phyloP scores from a whole-genome alignment of 2,113 vertebrate species.

The Vombatus ursinus region DNA sequence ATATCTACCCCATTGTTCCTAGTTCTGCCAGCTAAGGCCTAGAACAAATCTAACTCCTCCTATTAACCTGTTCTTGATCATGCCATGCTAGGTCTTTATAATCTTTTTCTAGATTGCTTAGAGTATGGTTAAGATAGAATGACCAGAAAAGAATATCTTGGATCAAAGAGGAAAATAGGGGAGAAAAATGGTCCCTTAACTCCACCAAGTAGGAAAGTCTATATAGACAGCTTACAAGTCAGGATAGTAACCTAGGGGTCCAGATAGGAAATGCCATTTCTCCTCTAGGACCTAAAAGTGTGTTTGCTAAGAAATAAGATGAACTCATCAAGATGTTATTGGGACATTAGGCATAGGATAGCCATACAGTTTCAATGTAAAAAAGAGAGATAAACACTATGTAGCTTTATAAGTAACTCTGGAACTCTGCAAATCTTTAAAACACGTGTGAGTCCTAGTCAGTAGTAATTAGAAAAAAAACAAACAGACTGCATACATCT shows the following conservation, averaged over 20 bases:
- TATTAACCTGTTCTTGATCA: not conserved
- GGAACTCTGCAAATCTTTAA: not conserved
- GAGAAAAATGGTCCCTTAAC: not conserved
- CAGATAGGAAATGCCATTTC: not conserved
- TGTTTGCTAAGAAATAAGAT: not conserved
- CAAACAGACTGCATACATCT: not conserved
- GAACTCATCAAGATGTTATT: not conserved
- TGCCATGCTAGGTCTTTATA: not conserved
- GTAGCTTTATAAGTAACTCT: conserved; percentile 1
- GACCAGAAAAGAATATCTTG: too few species aligned
- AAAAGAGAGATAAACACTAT: conserved; percentile 31
- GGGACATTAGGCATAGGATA: not conserved
- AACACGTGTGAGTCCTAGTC: conserved; percentile 5
- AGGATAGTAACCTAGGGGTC: not conserved
- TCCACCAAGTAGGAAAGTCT: not conserved
- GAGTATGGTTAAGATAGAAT: not conserved
- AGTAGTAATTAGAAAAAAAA: conserved; percentile 45
- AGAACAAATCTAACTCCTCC: not conserved
- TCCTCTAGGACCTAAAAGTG: not conserved
- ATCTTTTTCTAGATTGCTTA: not conserved
- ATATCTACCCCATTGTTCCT: not conserved
- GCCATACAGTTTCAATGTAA: conserved; percentile 6
- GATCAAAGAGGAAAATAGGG: too few species aligned
- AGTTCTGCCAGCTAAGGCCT: not conserved
- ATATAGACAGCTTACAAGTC: not conserved